Evolutionary conservation across 2,797 vertebrate species (phyloP).

Genomic region (Gallinago solitaria): DNA sequence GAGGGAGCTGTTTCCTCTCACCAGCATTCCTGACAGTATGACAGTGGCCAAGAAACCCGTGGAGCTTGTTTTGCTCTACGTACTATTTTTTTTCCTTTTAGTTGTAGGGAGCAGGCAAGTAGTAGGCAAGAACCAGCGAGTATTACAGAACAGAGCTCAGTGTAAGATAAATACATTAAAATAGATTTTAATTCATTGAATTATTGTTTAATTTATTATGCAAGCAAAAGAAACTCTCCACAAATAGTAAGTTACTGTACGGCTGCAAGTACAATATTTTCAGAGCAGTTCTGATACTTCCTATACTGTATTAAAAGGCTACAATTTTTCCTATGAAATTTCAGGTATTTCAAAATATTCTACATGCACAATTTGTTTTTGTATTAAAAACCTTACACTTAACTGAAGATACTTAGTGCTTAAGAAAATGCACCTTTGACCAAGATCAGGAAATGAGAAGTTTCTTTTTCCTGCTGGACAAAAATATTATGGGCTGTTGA

Average conservation of each 20-base stretch:
- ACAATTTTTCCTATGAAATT: slow-evolving; percentile 53
- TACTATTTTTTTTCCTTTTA: neutral
- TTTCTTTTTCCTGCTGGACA: neutral
- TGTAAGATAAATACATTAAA: neutral
- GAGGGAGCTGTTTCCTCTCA: neutral
- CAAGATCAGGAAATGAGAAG: slow-evolving; percentile 1
- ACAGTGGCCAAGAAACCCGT: fast-evolving
- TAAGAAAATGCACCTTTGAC: slow-evolving; percentile 47
- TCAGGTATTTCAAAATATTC: slow-evolving; percentile 62
- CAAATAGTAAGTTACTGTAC: slow-evolving; percentile 53
- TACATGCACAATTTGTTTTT: slow-evolving; percentile 54
- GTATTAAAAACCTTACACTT: slow-evolving; percentile 41
- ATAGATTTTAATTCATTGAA: neutral
- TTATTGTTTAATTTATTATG: slow-evolving; percentile 62
- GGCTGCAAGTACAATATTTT: slow-evolving; percentile 48
- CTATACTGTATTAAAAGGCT: slow-evolving; percentile 54
- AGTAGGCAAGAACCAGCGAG: neutral
- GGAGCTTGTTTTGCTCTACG: neutral
- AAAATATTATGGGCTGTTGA: neutral
- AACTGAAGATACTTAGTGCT: slow-evolving; percentile 17
- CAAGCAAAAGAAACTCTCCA: slow-evolving; percentile 68
- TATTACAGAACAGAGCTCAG: neutral
- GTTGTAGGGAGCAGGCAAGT: neutral
- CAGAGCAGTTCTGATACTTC: slow-evolving; percentile 35
- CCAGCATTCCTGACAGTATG: neutral